Evolutionary conservation across 1,140 invertebrate genomes (phyloP), one percentile per base, ranked within the genome.

Genomic region (Zaprionus ghesquierei): DNA sequence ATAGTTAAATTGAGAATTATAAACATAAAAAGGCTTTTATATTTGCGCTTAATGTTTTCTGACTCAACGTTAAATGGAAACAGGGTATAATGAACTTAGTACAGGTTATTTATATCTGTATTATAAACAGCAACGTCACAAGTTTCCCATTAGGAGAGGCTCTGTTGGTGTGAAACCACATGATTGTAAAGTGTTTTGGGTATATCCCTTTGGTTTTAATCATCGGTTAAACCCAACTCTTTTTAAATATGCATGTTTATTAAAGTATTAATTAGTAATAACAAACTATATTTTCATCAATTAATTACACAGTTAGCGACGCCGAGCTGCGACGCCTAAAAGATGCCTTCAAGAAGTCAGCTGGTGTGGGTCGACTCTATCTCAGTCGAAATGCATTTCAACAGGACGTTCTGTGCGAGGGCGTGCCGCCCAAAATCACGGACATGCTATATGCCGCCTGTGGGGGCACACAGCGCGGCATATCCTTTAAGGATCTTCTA

Each of bases 271-370:
- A 25, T 51, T 10, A 23, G 13, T 13, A 25, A 8, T 23, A 0
- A 20, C 51, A 15, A n/a, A 31, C 25, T 33, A 54, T 20, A 1
- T 27, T 12, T 50, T 23, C 12, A 51, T 46, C n/a, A 15, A 2
- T 20, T 33, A n/a, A 15, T 51, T 1, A 65, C n/a, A 62, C 61
- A 98, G 97, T 98, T 75, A 95, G 94, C 77, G 96, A 97, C 86
- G 93, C 94, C 69, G 97, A 98, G 92, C 93, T 96, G 70, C 95
- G 95, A 89, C 93, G 97, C 64, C 93, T 98, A 38, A 95, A 95
- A 85, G 97, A 97, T 93, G 96, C 97, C 29, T 98, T 97, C 92
- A 97, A 97, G 90, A 94, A 96, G 82, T 94, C 95, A 71, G 95
- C 96, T 22, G 95, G 95, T 59, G 93, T 95, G 27, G 95, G 94